phyloP scores from a whole-genome alignment of 1,140 invertebrate species.

The Panagrolaimus sp. region DNA sequence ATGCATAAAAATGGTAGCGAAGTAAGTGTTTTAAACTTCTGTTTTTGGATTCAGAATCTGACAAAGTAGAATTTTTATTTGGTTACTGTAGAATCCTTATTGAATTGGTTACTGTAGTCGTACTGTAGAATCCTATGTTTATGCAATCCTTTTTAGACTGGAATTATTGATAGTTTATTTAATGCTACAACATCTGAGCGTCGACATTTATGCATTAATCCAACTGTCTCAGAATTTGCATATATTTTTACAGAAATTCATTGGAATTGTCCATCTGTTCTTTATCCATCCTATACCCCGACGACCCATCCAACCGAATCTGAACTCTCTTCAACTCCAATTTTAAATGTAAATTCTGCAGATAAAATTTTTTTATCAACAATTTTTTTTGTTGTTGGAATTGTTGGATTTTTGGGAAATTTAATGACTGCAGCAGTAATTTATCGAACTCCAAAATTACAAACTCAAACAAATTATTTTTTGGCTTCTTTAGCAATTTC shows the following conservation, averaged over 20 bases:
- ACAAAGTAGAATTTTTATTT: too few relatives aligned
- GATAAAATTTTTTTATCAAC: constrained; percentile 59
- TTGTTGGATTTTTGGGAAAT: constrained; percentile 80
- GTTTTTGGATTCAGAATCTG: too few relatives aligned
- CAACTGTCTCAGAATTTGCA: background rate
- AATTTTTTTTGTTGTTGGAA: constrained; percentile 76
- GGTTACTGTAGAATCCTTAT: too few relatives aligned
- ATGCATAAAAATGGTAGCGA: too few relatives aligned
- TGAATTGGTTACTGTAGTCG: too few relatives aligned
- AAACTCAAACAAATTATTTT: constrained; percentile 82
- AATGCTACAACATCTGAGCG: background rate
- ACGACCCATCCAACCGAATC: background rate
- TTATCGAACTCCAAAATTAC: constrained; percentile 79
- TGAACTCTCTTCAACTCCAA: too few relatives aligned
- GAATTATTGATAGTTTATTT: background rate
- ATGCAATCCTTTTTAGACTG: background rate
- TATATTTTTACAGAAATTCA: constrained; percentile 5
- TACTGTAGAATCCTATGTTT: background rate
- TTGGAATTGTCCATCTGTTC: background rate
- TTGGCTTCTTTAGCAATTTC: constrained; percentile 83
- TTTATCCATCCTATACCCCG: background rate
- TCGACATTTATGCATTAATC: background rate
- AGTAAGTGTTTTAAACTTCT: too few relatives aligned
- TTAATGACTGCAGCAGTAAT: constrained; percentile 85
- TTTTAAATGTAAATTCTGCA: background rate